Evolutionary conservation across 2,113 vertebrate genomes (phyloP), one percentile per base, ranked within the genome.

Genomic region (Litocranius walleri): DNA sequence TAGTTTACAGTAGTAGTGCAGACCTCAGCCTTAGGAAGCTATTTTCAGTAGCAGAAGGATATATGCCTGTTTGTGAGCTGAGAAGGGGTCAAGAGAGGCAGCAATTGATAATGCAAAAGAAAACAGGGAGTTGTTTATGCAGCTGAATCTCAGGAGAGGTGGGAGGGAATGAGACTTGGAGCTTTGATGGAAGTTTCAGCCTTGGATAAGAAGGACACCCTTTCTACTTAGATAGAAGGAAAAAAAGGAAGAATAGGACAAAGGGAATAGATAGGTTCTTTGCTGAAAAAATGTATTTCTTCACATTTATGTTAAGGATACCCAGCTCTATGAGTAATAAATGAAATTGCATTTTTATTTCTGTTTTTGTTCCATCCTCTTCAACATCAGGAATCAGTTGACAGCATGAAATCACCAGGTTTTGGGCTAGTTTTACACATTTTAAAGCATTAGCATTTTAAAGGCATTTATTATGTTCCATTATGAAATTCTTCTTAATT

Each of bases 191-290:
- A 80, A 45, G 40, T 71, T 83, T 93, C 45, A 97, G 91, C 78
- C 91, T 98, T 98, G 96, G 43, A 84, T 93, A 86, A 90, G 80
- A 91, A 82, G 33, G 62, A 64, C 30, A 94, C 85, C 59, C 94
- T 94, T 94, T 94, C 88, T 95, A 83, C 71, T 64, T 83, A 95
- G 64, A 92, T 15, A 93, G 85, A 90, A 67, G 36, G 74, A 40
- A 82, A 94, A 36, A 74, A 88, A 88, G 29, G 56, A 94, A 78
- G 59, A 33, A n/a, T 14, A 13, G 40, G 67, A 71, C 36, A 92
- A 90, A 77, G n/a, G 48, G 14, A 56, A 94, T 61, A 8, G 45
- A 88, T n/a, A 30, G 71, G 50, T 78, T 92, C 78, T 74, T 92
- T 84, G 40, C 57, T 56, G 33, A 94, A 90, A 78, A 95, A 95